Conservation (phyloP, 2,888 invertebrate species). For the Heliconius charithonia region DNA sequence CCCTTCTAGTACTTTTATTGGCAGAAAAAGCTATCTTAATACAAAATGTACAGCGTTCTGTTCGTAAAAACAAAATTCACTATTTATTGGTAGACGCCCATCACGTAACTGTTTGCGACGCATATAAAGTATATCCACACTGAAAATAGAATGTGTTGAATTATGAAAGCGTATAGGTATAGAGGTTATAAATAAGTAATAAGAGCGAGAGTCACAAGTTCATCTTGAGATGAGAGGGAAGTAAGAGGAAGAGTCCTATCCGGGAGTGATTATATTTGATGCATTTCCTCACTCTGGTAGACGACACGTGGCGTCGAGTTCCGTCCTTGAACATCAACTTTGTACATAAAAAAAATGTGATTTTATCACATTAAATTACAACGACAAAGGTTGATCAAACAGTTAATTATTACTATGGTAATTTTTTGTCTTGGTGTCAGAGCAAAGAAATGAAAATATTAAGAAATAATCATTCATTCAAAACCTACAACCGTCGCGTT, state of each 20-base stretch:
- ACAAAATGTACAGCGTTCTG: constrained; percentile 2
- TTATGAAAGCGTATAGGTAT: not conserved
- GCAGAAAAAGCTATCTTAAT: constrained; percentile 6
- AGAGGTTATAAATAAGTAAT: not conserved
- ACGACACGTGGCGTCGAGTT: not conserved
- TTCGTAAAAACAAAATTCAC: constrained; percentile 4
- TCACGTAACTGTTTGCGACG: constrained; percentile 60
- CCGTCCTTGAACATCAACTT: not conserved
- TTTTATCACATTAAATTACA: too few species aligned
- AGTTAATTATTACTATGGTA: too few species aligned
- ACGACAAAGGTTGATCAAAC: too few species aligned
- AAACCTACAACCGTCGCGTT: too few species aligned
- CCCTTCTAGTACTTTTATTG: constrained; percentile 12
- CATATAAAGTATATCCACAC: constrained; percentile 64
- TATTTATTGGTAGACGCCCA: constrained; percentile 12
- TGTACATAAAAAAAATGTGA: too few species aligned
- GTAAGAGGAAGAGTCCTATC: too few species aligned
- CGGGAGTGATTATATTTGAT: too few species aligned
- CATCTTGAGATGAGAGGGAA: not conserved
- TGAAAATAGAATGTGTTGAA: constrained; percentile 53
- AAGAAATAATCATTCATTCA: too few species aligned
- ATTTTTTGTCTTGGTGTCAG: not conserved
- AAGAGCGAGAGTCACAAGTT: not conserved
- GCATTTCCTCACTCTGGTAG: not conserved
- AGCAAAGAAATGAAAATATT: too few species aligned